phyloP scores from a whole-genome alignment of 30 jellyfish, hydroid and myxozoan genomes.

The Aurelia sp. region DNA sequence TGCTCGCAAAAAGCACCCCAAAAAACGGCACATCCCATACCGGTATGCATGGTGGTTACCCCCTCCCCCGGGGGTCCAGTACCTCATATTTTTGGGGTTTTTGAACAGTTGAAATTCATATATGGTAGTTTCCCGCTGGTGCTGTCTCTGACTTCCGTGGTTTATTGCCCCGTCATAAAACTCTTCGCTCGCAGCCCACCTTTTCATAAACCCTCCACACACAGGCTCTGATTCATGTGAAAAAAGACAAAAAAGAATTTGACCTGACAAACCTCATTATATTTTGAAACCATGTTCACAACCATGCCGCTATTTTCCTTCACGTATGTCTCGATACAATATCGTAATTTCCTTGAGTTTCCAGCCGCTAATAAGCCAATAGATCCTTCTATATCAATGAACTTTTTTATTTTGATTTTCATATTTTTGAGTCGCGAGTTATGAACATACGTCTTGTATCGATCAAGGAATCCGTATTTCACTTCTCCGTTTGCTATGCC shows the following conservation, averaged over 20 bases:
- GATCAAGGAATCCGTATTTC: constrained; percentile 10
- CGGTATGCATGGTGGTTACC: too few relatives aligned
- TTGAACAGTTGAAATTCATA: too few relatives aligned
- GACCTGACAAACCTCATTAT: not conserved
- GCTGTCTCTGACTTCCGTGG: too few relatives aligned
- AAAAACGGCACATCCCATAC: too few relatives aligned
- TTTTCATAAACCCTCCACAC: too few relatives aligned
- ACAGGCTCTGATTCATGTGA: too few relatives aligned
- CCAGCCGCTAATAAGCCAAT: constrained; percentile 34
- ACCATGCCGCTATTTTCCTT: not conserved
- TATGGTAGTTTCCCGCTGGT: too few relatives aligned
- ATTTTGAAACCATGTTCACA: not conserved
- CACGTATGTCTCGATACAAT: constrained; percentile 19
- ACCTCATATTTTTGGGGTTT: too few relatives aligned
- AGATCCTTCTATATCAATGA: constrained; percentile 2
- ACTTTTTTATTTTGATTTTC: not conserved
- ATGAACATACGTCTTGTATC: not conserved
- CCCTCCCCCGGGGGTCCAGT: too few relatives aligned
- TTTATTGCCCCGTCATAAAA: too few relatives aligned
- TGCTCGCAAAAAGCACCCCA: too few relatives aligned
- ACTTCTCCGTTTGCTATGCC: constrained; percentile 6
- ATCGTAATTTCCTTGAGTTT: constrained; percentile 9
- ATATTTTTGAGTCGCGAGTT: not conserved
- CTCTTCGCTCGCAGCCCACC: too few relatives aligned
- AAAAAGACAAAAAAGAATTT: not conserved